These are phyloP conservation scores for Andrena hattorfiana DNA, from an alignment of 2,888 invertebrate species.

Conservation along the genomic window DNA sequence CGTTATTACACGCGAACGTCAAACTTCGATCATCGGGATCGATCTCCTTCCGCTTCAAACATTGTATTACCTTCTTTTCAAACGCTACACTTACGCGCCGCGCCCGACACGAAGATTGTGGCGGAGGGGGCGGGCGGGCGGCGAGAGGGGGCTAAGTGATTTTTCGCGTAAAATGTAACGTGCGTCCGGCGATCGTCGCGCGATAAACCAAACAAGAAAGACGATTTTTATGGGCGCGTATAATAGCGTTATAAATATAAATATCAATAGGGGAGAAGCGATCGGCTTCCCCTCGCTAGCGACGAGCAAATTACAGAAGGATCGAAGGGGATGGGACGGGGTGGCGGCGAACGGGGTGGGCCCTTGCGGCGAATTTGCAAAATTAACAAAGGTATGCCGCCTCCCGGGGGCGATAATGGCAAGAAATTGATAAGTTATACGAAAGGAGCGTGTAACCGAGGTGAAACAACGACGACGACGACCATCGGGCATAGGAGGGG, in stretches of 20 bases:
- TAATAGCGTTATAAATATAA: conserved; percentile 44
- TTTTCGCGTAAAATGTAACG: not conserved
- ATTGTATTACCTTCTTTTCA: conserved; percentile 16
- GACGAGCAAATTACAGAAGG: conserved; percentile 38
- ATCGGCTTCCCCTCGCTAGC: not conserved
- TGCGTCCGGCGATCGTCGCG: conserved; percentile 11
- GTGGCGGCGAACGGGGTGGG: not conserved
- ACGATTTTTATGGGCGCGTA: conserved; percentile 25
- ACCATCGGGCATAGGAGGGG: conserved; percentile 13
- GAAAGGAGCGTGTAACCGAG: conserved; percentile 36
- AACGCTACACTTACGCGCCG: conserved; percentile 1
- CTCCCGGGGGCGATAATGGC: conserved; percentile 51
- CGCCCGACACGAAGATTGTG: not conserved
- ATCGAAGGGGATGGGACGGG: conserved; percentile 5
- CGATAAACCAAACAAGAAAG: conserved; percentile 39
- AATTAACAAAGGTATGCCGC: conserved; percentile 54
- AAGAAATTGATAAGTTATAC: conserved; percentile 66
- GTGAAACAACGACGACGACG: conserved; percentile 37
- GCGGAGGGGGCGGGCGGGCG: not conserved
- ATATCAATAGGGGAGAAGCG: conserved; percentile 46
- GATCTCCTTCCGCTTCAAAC: conserved; percentile 1
- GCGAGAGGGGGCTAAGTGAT: not conserved
- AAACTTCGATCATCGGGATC: conserved; percentile 18
- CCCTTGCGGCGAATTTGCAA: conserved; percentile 48
- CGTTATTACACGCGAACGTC: conserved; percentile 41